Evolutionary conservation across 1,140 invertebrate genomes (phyloP).

Genomic region (Caerostris extrusa): DNA sequence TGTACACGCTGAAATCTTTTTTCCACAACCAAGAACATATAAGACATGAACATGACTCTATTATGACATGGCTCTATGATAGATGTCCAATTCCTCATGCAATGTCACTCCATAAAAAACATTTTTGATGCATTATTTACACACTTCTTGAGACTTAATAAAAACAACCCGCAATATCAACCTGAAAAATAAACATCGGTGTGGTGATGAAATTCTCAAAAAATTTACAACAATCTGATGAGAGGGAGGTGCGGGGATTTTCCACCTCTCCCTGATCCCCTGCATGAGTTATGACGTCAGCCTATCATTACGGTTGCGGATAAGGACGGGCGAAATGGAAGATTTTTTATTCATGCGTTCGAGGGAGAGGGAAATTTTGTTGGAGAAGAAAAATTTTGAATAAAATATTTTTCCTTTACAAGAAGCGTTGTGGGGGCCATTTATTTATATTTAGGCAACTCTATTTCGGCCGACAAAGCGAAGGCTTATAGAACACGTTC

Average conservation of each 20-base stretch:
- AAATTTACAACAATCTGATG: constrained; percentile 11
- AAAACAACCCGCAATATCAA: background rate
- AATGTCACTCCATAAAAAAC: background rate
- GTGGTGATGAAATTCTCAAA: background rate
- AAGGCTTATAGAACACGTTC: background rate
- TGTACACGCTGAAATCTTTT: too few species aligned
- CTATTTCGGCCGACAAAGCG: constrained; percentile 23
- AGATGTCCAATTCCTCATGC: background rate
- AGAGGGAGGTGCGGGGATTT: background rate
- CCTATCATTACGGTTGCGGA: constrained; percentile 39
- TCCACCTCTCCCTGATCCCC: background rate
- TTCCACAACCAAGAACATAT: too few species aligned
- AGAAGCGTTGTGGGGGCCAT: constrained; percentile 16
- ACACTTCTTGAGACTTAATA: background rate
- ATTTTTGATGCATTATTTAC: background rate
- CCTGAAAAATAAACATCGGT: background rate
- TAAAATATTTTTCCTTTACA: constrained; percentile 6
- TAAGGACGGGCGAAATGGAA: constrained; percentile 41
- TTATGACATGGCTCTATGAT: too few species aligned
- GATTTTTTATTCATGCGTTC: constrained; percentile 71
- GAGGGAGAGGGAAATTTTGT: background rate
- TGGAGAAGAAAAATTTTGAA: constrained; percentile 3
- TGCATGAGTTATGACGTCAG: constrained; percentile 59
- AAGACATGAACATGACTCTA: too few species aligned
- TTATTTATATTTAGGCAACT: constrained; percentile 59